Conservation (phyloP, 2,113 vertebrate genomes). For the Mohoua ochrocephala region DNA sequence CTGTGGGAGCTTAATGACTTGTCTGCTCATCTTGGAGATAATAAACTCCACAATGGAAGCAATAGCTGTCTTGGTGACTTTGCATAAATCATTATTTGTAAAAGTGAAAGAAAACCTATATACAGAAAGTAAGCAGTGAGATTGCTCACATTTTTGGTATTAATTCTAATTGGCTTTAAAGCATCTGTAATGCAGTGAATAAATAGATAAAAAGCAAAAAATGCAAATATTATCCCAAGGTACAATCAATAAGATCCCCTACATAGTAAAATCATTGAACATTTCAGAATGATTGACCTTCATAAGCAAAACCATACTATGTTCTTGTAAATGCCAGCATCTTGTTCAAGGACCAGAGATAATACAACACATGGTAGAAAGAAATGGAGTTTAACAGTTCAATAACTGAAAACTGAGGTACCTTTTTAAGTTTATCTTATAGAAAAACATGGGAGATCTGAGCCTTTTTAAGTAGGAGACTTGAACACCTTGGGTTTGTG, state of each 20-base stretch:
- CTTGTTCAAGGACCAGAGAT: background rate
- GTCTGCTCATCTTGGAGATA: conserved; percentile 72
- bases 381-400: background rate
- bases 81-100: conserved; percentile 76
- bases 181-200: background rate
- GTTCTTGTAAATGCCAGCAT: background rate
- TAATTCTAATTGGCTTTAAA: conserved; percentile 44
- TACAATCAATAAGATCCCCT: conserved; percentile 43
- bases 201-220: conserved; percentile 42
- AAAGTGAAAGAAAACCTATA: conserved; percentile 71
- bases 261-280: conserved; percentile 20
- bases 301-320: background rate
- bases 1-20: conserved; percentile 70
- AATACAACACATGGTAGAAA: background rate
- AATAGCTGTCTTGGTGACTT: conserved; percentile 69
- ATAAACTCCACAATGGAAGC: conserved; percentile 71
- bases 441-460: background rate
- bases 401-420: background rate
- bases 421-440: background rate
- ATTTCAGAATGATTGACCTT: background rate
- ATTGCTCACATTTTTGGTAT: conserved; percentile 50
- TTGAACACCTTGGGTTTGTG: background rate
- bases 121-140: background rate
- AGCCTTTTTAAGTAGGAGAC: background rate
- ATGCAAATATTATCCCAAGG: conserved; percentile 31